phyloP scores from a whole-genome alignment of 2,797 vertebrate genomes.

The Phrynocephalus forsythii region DNA sequence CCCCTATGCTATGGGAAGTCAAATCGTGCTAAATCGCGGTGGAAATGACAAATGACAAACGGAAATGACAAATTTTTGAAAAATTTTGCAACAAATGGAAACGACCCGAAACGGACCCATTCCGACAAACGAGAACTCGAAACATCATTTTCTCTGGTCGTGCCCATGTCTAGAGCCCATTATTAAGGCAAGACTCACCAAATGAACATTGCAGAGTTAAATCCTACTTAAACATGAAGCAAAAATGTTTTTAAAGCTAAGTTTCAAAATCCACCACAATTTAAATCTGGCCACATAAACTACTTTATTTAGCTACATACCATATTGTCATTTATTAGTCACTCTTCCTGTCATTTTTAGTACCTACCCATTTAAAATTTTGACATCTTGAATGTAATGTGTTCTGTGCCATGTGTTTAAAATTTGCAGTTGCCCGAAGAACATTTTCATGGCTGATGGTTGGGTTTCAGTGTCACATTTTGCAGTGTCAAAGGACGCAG shows the following conservation, averaged over 20 bases:
- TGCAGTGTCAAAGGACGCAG: neutral
- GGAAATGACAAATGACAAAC: too few species aligned
- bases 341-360: neutral
- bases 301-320: neutral
- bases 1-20: too few species aligned
- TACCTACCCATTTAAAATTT: neutral
- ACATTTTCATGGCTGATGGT: neutral
- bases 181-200: neutral
- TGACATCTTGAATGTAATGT: constrained; percentile 1
- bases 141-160: too few species aligned
- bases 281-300: neutral
- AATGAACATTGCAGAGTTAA: neutral
- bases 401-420: neutral
- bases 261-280: neutral
- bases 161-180: too few species aligned
- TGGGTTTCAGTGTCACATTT: constrained; percentile 5
- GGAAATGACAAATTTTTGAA: too few species aligned
- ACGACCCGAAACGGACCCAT: too few species aligned
- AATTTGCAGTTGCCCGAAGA: neutral
- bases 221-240: neutral
- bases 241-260: neutral
- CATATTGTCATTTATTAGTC: neutral
- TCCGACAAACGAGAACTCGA: too few species aligned
- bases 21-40: too few species aligned
- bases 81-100: too few species aligned